Percentiles rank a stretch among this genome's conserved stretches.
These are phyloP conservation scores for Oryzias javanicus DNA, from an alignment of 2,113 vertebrate species.

Conservation along the genomic window DNA sequence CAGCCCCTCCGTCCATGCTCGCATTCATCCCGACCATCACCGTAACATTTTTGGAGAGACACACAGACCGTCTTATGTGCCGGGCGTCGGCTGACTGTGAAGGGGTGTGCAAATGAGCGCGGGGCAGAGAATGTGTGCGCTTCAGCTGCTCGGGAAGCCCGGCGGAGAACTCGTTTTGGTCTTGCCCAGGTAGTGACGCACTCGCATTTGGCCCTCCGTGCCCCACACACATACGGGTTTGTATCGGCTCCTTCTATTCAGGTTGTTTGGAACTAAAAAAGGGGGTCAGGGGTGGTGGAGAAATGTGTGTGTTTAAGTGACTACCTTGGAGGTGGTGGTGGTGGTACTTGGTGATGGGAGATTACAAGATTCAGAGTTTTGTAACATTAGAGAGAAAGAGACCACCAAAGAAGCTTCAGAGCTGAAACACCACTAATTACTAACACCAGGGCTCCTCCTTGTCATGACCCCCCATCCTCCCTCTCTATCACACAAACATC, in stretches of 20 bases:
- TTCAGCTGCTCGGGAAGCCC: conserved; percentile 58
- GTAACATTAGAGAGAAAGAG: conserved; percentile 82
- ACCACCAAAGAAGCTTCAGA: conserved; percentile 87
- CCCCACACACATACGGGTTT: conserved; percentile 75
- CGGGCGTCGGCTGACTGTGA: conserved; percentile 48
- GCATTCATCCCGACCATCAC: conserved; percentile 67
- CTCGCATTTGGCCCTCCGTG: conserved; percentile 72
- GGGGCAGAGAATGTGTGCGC: conserved; percentile 33
- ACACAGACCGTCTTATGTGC: conserved; percentile 70
- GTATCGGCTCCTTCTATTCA: conserved; percentile 75
- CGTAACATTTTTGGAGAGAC: conserved; percentile 65
- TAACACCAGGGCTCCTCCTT: conserved; percentile 84
- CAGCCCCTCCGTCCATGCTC: conserved; percentile 51
- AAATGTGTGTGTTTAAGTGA: conserved; percentile 40
- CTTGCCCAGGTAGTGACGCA: conserved; percentile 76
- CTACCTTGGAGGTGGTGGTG: conserved; percentile 67
- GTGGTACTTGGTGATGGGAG: conserved; percentile 74
- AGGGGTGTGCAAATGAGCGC: conserved; percentile 39
- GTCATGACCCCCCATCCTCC: conserved; percentile 71
- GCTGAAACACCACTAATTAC: conserved; percentile 92
- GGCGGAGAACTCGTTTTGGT: conserved; percentile 62
- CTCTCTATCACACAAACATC: conserved; percentile 18
- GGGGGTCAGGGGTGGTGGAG: conserved; percentile 30
- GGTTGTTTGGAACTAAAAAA: conserved; percentile 60
- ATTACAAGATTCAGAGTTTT: conserved; percentile 81